phyloP scores from a whole-genome alignment of 35 echinoderm and acorn worm species.

The Anneissia japonica region DNA sequence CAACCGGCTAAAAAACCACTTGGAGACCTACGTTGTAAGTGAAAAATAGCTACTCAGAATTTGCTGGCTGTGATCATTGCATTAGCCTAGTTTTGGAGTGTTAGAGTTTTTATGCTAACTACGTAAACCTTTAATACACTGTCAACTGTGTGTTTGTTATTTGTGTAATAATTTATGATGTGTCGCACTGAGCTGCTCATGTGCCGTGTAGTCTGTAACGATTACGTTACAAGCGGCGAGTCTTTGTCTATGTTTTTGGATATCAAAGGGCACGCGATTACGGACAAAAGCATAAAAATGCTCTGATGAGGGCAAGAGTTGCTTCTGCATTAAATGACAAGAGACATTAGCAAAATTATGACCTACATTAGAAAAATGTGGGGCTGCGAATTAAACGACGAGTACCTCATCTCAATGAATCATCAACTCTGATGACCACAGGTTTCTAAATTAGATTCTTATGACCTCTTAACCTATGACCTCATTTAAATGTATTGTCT shows the following conservation, averaged over 20 bases:
- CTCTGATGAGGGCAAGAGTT: not conserved
- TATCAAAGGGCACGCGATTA: not conserved
- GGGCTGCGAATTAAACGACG: no score
- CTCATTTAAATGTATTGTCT: not conserved
- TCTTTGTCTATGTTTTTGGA: not conserved
- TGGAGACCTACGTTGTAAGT: not conserved
- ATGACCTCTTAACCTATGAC: not conserved
- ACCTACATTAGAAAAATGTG: not conserved
- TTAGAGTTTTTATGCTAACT: not conserved
- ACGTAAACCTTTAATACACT: not conserved
- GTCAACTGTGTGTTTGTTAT: slow-evolving; percentile 1
- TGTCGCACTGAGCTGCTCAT: not conserved
- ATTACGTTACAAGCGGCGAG: not conserved
- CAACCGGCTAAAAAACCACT: not conserved
- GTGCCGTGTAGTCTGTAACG: not conserved
- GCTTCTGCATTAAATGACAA: not conserved
- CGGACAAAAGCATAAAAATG: not conserved
- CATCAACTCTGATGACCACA: not conserved
- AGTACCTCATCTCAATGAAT: not conserved
- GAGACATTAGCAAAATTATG: not conserved
- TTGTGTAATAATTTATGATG: not conserved
- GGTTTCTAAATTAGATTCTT: not conserved
- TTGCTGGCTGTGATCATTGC: not conserved
- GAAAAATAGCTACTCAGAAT: not conserved
- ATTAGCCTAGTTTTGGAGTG: not conserved